phyloP scores from a whole-genome alignment of 2,797 vertebrate species.

The Heliangelus exortis region DNA sequence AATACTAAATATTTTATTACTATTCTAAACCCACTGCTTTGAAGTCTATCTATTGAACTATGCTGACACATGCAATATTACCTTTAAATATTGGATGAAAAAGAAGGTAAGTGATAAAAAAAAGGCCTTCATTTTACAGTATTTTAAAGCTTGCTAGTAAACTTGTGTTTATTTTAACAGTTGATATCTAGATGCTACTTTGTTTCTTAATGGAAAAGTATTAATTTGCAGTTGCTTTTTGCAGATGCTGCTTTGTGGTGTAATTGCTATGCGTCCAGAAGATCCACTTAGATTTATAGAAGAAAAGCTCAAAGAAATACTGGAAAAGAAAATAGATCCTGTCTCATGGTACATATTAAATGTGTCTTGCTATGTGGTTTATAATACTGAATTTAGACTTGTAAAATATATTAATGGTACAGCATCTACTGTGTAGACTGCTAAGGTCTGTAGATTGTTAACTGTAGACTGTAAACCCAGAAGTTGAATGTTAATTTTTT shows the following conservation, averaged over 20 bases:
- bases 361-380: neutral
- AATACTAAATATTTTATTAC: neutral
- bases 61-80: neutral
- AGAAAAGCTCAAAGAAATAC: slow-evolving; percentile 76
- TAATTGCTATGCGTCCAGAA: slow-evolving; percentile 75
- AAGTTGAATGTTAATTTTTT: neutral
- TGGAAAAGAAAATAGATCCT: slow-evolving; percentile 71
- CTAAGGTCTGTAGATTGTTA: too few species aligned
- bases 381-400: slow-evolving; percentile 8
- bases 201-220: neutral
- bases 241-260: slow-evolving; percentile 78
- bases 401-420: neutral
- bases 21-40: neutral
- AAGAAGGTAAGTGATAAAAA: neutral
- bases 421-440: neutral
- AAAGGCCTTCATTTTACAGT: neutral
- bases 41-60: neutral
- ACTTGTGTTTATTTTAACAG: neutral
- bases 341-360: slow-evolving; percentile 74
- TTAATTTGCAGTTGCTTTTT: slow-evolving; percentile 43
- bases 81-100: neutral
- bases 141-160: neutral
- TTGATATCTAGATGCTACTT: neutral
- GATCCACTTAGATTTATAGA: slow-evolving; percentile 82
- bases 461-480: too few species aligned